Conservation (phyloP, 1,140 invertebrate species). For the Ptiloglossa arizonensis region DNA sequence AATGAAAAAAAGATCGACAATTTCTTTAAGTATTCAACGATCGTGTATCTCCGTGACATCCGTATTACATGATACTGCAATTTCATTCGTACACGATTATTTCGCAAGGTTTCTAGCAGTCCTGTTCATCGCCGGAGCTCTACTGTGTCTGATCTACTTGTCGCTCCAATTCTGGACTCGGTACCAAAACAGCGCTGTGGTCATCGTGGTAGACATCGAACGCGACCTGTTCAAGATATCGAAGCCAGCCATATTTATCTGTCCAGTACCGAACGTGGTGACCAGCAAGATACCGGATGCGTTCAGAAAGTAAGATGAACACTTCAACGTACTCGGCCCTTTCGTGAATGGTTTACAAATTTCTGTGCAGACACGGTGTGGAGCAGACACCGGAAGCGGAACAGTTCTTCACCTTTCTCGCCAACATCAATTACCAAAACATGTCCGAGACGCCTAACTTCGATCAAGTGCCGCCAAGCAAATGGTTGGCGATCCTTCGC, state of each 20-base stretch:
- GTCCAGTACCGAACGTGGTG: constrained; percentile 39
- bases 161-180: constrained; percentile 60
- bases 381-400: constrained; percentile 54
- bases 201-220: constrained; percentile 45
- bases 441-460: constrained; percentile 41
- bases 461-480: constrained; percentile 26
- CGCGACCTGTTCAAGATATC: constrained; percentile 39
- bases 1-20: no score
- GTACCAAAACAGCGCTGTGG: constrained; percentile 52
- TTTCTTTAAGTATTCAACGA: no score
- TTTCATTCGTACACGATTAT: neutral
- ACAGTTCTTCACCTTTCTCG: constrained; percentile 61
- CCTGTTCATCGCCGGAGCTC: constrained; percentile 40
- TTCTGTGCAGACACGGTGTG: constrained; percentile 53
- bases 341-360: neutral
- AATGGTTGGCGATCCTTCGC: constrained; percentile 59
- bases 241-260: constrained; percentile 51
- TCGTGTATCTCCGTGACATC: no score
- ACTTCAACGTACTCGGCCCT: neutral
- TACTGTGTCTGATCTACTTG: constrained; percentile 41
- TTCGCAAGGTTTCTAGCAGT: constrained; percentile 46
- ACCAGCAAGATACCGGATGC: constrained; percentile 40
- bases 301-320: constrained; percentile 55
- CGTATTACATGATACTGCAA: neutral
- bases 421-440: constrained; percentile 42